phyloP scores from a whole-genome alignment of 2,113 vertebrate genomes.

The Hippocampus zosterae region DNA sequence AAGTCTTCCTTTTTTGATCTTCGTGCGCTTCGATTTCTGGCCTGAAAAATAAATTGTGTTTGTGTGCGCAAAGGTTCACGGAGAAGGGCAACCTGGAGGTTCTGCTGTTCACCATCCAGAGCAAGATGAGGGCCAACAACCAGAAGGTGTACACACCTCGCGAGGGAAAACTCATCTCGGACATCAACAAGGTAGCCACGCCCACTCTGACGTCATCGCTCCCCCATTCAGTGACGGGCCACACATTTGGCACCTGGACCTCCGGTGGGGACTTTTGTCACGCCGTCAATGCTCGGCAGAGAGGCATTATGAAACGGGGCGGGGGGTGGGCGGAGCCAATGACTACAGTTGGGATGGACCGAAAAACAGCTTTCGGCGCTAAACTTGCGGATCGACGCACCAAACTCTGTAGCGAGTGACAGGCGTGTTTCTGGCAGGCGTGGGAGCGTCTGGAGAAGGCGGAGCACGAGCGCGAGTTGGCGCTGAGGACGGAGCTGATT shows the following conservation, averaged over 20 bases:
- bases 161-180: conserved; percentile 97
- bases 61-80: conserved; percentile 79
- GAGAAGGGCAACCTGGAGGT: conserved; percentile 98
- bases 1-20: too few species aligned
- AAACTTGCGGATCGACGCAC: too few species aligned
- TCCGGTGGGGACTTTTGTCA: not conserved
- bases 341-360: too few species aligned
- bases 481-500: conserved; percentile 94
- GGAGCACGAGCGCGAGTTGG: conserved; percentile 96
- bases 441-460: conserved; percentile 99
- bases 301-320: too few species aligned
- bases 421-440: conserved; percentile 66
- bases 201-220: not conserved
- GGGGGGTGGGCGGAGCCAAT: too few species aligned
- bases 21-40: too few species aligned
- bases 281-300: too few species aligned
- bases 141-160: conserved; percentile 97
- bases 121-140: conserved; percentile 98
- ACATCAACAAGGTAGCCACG: conserved; percentile 84
- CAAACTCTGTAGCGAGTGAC: too few species aligned
- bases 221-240: not conserved
- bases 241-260: too few species aligned
- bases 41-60: not conserved
- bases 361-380: too few species aligned
- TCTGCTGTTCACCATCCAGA: conserved; percentile 96